A percentile compares a stretch with the other conserved stretches of the same genome.
These are phyloP conservation scores for Lordiphosa collinella DNA, from an alignment of 1,140 invertebrate species.

Conservation along the genomic window DNA sequence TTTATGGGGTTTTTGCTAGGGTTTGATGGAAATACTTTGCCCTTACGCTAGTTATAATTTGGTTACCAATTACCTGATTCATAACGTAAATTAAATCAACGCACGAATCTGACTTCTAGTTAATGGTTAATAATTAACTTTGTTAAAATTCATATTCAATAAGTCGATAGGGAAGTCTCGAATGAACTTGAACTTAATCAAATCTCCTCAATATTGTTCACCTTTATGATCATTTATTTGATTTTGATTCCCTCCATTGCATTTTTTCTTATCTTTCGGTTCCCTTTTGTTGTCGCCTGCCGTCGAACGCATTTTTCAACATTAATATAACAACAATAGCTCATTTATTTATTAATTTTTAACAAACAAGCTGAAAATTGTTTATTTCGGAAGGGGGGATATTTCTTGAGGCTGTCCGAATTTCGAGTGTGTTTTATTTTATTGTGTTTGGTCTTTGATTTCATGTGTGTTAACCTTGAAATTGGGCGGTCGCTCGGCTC, in stretches of 20 bases:
- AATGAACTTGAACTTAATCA: conserved; percentile 3
- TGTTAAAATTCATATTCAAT: background rate
- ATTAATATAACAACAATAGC: conserved; percentile 47
- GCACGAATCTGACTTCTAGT: too few species aligned
- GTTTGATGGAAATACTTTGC: too few species aligned
- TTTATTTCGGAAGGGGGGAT: conserved; percentile 28
- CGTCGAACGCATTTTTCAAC: conserved; percentile 21
- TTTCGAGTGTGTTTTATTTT: conserved; percentile 3
- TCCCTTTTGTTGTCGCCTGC: conserved; percentile 18
- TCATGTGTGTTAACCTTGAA: conserved; percentile 8
- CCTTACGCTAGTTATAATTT: too few species aligned
- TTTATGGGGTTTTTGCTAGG: too few species aligned
- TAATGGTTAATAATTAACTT: too few species aligned
- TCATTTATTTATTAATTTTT: conserved; percentile 54
- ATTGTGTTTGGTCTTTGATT: too few species aligned
- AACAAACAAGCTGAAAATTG: conserved; percentile 55
- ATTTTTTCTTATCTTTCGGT: conserved; percentile 18
- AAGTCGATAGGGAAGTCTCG: background rate
- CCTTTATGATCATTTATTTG: conserved; percentile 10
- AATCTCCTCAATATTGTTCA: background rate
- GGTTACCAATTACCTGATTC: too few species aligned
- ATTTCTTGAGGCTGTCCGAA: conserved; percentile 32
- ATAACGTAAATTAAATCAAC: background rate
- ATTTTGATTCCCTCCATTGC: background rate
- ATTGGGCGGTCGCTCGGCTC: background rate